Evolutionary conservation across 2,113 vertebrate genomes (phyloP).

Genomic region (Trichechus manatus): DNA sequence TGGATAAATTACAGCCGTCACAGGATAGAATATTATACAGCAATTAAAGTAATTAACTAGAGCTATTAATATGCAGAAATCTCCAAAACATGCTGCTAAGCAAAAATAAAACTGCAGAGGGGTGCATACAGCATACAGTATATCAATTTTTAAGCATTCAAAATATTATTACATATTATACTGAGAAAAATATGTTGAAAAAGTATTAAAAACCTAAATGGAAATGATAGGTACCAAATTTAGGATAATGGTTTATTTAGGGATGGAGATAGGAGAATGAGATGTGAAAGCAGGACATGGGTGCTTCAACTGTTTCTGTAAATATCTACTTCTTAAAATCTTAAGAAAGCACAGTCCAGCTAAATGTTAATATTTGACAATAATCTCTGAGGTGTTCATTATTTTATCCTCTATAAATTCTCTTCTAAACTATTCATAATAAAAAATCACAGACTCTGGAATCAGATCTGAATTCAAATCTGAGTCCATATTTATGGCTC

Average conservation of each 20-base stretch:
- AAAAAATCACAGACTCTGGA: conserved; percentile 31
- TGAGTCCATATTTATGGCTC: not conserved
- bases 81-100: not conserved
- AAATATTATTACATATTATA: not conserved
- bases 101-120: not conserved
- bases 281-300: not conserved
- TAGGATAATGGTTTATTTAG: not conserved
- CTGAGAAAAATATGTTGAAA: not conserved
- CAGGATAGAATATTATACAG: not conserved
- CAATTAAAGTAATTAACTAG: not conserved
- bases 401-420: not conserved
- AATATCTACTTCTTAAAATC: not conserved
- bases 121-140: not conserved
- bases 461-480: not conserved
- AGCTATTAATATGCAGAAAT: not conserved
- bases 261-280: not conserved
- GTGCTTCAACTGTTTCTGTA: not conserved
- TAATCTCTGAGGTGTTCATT: not conserved
- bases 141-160: conserved; percentile 1
- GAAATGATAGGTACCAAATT: conserved; percentile 57
- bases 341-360: not conserved
- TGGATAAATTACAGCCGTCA: not conserved
- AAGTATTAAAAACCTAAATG: conserved; percentile 34
- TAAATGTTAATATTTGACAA: conserved; percentile 44
- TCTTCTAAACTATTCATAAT: conserved; percentile 44